phyloP scores from a whole-genome alignment of 1,140 invertebrate genomes.

The Caenorhabditis tropicalis region DNA sequence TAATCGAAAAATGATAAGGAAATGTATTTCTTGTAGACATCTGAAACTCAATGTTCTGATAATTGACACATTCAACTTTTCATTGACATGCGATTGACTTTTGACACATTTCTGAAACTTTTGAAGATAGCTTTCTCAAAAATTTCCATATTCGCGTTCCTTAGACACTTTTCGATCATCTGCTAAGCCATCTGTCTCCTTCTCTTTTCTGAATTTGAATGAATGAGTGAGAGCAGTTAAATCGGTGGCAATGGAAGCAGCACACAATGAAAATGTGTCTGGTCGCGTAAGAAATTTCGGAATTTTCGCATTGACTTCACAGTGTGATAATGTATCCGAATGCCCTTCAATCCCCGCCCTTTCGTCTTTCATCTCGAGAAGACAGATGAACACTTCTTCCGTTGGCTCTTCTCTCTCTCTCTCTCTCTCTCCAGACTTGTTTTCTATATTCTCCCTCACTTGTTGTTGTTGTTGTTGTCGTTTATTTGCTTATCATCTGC shows the following conservation, averaged over 20 bases:
- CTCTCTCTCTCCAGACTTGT: neutral
- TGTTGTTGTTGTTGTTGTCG: conserved; percentile 31
- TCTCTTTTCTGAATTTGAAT: neutral
- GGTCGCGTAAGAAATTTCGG: neutral
- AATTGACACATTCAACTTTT: neutral
- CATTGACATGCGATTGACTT: neutral
- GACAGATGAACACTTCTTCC: neutral
- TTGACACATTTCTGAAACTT: too few relatives aligned
- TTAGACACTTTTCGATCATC: conserved; percentile 5
- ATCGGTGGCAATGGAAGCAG: neutral
- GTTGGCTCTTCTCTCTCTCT: neutral
- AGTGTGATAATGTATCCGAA: conserved; percentile 23
- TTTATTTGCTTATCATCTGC: conserved; percentile 30
- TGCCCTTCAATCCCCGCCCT: neutral
- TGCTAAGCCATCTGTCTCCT: neutral
- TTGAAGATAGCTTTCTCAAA: neutral
- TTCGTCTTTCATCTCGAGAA: neutral
- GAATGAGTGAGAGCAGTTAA: neutral
- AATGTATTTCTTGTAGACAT: too few relatives aligned
- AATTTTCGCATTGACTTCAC: neutral
- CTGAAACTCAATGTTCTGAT: too few relatives aligned
- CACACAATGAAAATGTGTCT: neutral
- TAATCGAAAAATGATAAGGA: neutral
- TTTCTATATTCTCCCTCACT: too few relatives aligned
- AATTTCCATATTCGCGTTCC: neutral